Evolutionary conservation across 2,888 invertebrate species (phyloP), one percentile per base, ranked within the genome.

Genomic region (Allacma fusca): DNA sequence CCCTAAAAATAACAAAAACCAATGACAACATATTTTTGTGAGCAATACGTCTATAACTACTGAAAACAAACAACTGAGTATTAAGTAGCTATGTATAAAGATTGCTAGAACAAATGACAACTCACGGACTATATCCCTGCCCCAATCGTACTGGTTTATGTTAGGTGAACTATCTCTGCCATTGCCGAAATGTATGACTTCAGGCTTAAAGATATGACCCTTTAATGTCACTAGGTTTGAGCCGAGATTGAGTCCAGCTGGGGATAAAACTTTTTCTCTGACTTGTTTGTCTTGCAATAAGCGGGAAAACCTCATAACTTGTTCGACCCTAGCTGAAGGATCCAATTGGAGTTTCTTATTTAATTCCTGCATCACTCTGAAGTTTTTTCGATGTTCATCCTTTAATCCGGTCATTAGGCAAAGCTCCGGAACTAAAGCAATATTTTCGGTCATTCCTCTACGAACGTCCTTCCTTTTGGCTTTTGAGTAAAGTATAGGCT

Each of bases 391-490:
- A 2, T 76, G 76, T 4, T 34, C 26, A n/a, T 76, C 64, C 16
- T 19, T 24, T 0, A 76, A 34, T 12, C 76, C 76, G 24, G 76
- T 76, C 64, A 70, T 40, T 7, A 59, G 28, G 59, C 76, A 76
- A 1, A 76, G 40, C 64, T 76, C 76, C n/a, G 76, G 76, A 21
- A 76, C 43, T 13, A 76, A 34, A 9, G 70, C 70, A 34, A 70
- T 44, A 34, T 59, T 21, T n/a, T 43, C 64, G 5, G 64, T 26
- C 70, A 76, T 70, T 9, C 76, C 76, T 23, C 64, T 29, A 5
- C 76, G 59, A n/a, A 70, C 43, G 12, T 70, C 70, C 23, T 29
- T n/a, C 40, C 21, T 59, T 29, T 70, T 76, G 1, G 70, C 23
- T 26, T 50, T 28, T 12, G 76, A 57, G 43, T 70, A 76, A 24